Percentiles rank a stretch among this genome's conserved stretches.
These are phyloP conservation scores for Neotragus moschatus DNA, from an alignment of 2,113 vertebrate species.

Conservation along the genomic window DNA sequence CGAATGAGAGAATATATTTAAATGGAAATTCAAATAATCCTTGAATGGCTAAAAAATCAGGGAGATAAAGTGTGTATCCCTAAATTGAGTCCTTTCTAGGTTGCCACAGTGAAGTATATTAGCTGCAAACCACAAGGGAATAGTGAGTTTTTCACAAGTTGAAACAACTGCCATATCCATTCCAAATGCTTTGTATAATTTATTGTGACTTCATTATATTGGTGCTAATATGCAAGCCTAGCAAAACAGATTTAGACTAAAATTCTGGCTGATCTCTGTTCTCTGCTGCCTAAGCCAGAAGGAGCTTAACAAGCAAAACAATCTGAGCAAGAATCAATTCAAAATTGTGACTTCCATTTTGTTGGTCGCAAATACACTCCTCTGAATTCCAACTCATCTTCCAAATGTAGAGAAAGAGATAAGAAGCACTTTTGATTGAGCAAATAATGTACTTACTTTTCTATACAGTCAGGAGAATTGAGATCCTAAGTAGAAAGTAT, in stretches of 20 bases:
- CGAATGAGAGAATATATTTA: background rate
- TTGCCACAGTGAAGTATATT: background rate
- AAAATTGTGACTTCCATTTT: background rate
- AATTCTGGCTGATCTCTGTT: background rate
- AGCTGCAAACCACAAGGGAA: background rate
- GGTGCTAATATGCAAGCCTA: background rate
- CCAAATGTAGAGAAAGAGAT: background rate
- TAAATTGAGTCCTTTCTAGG: background rate
- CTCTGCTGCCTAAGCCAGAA: background rate
- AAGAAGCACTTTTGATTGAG: background rate
- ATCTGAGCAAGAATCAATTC: background rate
- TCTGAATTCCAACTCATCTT: background rate
- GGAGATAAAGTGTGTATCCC: background rate
- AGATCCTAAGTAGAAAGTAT: constrained; percentile 82
- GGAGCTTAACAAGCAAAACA: background rate
- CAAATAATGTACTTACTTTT: constrained; percentile 78
- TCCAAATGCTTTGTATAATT: background rate
- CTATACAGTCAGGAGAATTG: constrained; percentile 82
- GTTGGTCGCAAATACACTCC: background rate
- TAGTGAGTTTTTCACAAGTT: background rate
- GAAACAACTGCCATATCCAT: background rate
- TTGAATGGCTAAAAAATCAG: background rate
- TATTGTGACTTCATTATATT: constrained; percentile 13
- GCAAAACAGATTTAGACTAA: background rate
- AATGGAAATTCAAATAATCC: background rate